Conservation (phyloP, 2,797 vertebrate species). For the Enteromius radiatus region DNA sequence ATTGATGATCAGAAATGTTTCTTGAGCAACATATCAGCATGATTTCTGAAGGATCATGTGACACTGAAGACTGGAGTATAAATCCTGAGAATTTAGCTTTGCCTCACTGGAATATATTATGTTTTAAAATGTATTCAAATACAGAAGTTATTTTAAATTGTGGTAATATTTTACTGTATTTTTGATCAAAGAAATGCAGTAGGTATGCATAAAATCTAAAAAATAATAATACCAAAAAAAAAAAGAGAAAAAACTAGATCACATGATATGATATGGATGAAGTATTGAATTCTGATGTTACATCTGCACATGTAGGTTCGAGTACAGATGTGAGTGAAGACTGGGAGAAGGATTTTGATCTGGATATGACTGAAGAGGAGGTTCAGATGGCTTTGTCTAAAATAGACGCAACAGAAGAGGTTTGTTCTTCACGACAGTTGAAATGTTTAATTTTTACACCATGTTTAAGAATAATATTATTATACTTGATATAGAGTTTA, state of each 20-base stretch:
- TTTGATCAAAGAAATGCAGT: not conserved
- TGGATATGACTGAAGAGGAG: slow-evolving; percentile 99
- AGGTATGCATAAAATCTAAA: not conserved
- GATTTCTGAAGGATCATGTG: not conserved
- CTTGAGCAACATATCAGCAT: not conserved
- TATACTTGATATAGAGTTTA: not conserved
- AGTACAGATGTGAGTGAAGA: slow-evolving; percentile 98
- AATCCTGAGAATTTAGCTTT: not conserved
- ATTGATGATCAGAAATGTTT: not conserved
- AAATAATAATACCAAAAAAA: too few species aligned
- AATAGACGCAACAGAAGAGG: slow-evolving; percentile 89
- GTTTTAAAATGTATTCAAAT: not conserved
- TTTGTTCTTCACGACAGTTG: too few species aligned
- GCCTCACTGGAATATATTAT: not conserved
- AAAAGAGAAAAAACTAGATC: not conserved
- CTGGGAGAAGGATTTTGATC: slow-evolving; percentile 99
- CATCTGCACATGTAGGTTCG: slow-evolving; percentile 75
- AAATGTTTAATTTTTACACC: too few species aligned
- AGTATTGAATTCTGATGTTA: not conserved
- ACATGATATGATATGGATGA: not conserved
- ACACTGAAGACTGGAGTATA: not conserved
- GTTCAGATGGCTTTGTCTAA: slow-evolving; percentile 93
- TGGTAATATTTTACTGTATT: not conserved
- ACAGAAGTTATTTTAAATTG: not conserved
- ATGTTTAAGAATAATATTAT: not conserved